Conservation (phyloP, 2,797 vertebrate species). For the Sebastes alutus region DNA sequence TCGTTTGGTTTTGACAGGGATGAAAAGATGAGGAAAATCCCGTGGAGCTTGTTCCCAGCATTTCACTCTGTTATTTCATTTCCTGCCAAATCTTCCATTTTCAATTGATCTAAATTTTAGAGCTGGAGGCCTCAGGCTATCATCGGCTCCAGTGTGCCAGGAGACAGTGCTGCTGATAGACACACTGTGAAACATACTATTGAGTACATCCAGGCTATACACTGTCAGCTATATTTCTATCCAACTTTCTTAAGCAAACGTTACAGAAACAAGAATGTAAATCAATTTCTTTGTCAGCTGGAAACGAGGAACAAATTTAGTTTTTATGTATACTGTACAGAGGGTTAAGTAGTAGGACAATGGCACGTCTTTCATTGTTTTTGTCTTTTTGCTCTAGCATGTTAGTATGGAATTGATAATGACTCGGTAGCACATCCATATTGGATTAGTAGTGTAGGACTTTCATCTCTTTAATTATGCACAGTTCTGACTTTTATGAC, state of each 20-base stretch:
- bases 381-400: neutral
- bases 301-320: neutral
- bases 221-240: neutral
- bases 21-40: neutral
- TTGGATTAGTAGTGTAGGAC: neutral
- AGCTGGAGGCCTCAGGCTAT: neutral
- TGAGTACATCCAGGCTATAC: neutral
- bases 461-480: constrained; percentile 6
- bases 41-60: neutral
- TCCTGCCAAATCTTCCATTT: neutral
- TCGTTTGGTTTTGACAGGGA: neutral
- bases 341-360: neutral
- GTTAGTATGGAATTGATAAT: neutral
- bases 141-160: neutral
- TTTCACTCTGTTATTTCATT: neutral
- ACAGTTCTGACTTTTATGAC: constrained; percentile 35
- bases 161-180: neutral
- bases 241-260: neutral
- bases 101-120: neutral
- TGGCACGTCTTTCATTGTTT: neutral
- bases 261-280: neutral
- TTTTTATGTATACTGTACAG: neutral
- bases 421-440: neutral
- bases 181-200: neutral
- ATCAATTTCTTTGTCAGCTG: neutral